phyloP scores from a whole-genome alignment of 92 coral and sea anemone genomes.

The Palythoa grandiflora region DNA sequence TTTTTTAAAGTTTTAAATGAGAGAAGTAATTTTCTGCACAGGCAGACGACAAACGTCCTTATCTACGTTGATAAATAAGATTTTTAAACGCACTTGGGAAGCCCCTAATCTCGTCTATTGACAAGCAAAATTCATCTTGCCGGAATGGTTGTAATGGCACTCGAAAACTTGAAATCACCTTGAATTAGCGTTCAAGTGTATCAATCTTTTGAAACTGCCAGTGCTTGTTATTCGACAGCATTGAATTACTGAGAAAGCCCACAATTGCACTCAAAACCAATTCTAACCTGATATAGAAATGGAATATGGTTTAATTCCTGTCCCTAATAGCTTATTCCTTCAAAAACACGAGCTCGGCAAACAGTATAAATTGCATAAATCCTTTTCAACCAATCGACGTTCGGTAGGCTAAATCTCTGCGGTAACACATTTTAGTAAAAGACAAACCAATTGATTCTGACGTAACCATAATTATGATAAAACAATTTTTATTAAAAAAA shows the following conservation, averaged over 20 bases:
- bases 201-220: neutral
- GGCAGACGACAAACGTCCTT: neutral
- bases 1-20: neutral
- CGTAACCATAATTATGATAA: neutral
- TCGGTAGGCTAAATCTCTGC: neutral
- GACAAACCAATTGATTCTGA: neutral
- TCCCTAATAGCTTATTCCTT: neutral
- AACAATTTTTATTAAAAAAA: slow-evolving; percentile 2
- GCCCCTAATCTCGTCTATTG: neutral
- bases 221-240: neutral
- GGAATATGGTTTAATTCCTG: neutral
- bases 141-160: neutral
- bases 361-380: neutral
- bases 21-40: neutral
- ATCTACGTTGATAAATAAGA: neutral
- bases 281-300: neutral
- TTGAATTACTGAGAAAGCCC: neutral
- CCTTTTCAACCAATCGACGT: slow-evolving; percentile 18
- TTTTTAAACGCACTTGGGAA: neutral
- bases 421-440: neutral
- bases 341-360: slow-evolving; percentile 7
- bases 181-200: neutral
- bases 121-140: neutral
- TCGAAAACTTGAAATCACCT: neutral
- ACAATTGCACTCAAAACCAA: neutral